These are phyloP conservation scores for Oligia fasciuncula DNA, from an alignment of 2,888 invertebrate genomes.

Conservation along the genomic window DNA sequence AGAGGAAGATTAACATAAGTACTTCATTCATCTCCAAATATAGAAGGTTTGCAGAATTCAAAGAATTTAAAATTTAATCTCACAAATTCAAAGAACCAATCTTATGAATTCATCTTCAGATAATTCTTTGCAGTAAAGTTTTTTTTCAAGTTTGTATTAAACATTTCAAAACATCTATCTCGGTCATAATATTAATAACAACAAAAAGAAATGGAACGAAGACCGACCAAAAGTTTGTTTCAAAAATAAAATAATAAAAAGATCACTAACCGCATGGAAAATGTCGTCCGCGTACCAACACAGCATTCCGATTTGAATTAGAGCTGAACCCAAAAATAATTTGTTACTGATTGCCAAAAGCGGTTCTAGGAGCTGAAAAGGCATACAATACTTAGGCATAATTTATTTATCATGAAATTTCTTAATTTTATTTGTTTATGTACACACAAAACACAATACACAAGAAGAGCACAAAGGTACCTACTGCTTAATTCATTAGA, in stretches of 20 bases:
- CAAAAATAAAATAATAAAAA: not conserved
- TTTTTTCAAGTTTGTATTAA: not conserved
- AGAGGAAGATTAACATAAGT: not conserved
- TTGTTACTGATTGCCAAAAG: constrained; percentile 83
- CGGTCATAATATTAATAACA: constrained; percentile 11
- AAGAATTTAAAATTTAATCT: constrained; percentile 19
- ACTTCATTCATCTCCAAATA: not conserved
- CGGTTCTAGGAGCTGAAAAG: constrained; percentile 84
- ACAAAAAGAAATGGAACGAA: constrained; percentile 21
- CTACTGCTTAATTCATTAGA: not conserved
- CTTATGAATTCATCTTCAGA: not conserved
- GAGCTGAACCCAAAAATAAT: constrained; percentile 81
- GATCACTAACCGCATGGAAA: constrained; percentile 80
- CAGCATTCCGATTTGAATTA: constrained; percentile 85
- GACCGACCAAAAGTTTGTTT: constrained; percentile 8
- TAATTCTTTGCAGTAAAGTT: not conserved
- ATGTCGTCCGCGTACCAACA: constrained; percentile 88
- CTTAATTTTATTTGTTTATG: not conserved
- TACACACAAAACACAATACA: not conserved
- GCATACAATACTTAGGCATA: not conserved
- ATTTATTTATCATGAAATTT: not conserved
- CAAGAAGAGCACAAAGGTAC: not conserved
- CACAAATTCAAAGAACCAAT: not conserved
- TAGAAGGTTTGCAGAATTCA: not conserved
- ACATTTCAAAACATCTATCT: constrained; percentile 1